Conservation (phyloP, 2,888 invertebrate genomes). For the Philonicus albiceps region DNA sequence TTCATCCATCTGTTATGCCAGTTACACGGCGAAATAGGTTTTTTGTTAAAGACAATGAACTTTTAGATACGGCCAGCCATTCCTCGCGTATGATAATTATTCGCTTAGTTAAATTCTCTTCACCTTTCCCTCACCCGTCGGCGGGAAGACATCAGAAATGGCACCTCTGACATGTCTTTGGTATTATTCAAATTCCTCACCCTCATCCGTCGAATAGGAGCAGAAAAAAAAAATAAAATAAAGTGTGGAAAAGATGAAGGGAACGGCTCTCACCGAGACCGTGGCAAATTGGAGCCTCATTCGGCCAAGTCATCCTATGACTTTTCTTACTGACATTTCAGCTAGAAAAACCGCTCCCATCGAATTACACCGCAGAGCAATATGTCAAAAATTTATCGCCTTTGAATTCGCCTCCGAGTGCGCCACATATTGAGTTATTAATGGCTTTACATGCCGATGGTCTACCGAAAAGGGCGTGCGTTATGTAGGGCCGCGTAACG, state of each 20-base stretch:
- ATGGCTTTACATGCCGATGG: slow-evolving; percentile 19
- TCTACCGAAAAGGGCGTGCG: slow-evolving; percentile 25
- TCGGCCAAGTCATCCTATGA: slow-evolving; percentile 5
- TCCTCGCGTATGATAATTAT: background rate
- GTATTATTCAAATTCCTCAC: slow-evolving; percentile 17
- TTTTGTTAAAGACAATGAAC: background rate
- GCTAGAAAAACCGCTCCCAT: slow-evolving; percentile 30
- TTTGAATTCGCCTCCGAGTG: slow-evolving; percentile 37
- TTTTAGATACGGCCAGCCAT: background rate
- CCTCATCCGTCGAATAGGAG: background rate
- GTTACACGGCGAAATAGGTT: background rate
- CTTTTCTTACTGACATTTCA: background rate
- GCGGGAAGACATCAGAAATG: background rate
- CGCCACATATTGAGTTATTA: slow-evolving; percentile 36
- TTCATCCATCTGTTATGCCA: background rate
- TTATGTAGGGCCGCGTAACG: slow-evolving; percentile 7
- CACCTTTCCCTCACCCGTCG: background rate
- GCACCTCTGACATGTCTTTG: background rate
- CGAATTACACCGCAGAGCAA: slow-evolving; percentile 34
- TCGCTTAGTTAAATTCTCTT: background rate
- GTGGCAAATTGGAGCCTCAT: background rate
- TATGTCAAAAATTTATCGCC: slow-evolving; percentile 46
- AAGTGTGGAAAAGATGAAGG: background rate
- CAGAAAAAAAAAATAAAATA: background rate
- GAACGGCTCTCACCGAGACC: background rate